phyloP scores from a whole-genome alignment of 2,888 invertebrate species.

The Cephus runcator region DNA sequence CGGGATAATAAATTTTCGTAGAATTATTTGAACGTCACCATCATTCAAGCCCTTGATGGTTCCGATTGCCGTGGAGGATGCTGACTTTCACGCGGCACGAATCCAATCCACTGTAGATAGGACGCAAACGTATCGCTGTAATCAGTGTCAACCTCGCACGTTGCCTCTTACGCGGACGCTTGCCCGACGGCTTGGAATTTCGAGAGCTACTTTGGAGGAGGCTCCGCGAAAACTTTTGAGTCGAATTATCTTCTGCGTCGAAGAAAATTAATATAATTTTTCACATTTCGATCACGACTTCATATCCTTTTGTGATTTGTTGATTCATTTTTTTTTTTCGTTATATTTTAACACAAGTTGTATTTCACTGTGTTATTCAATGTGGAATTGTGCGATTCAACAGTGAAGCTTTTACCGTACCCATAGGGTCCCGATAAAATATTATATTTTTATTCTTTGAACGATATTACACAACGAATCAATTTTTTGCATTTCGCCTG shows the following conservation, averaged over 20 bases:
- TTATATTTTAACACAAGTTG: background rate
- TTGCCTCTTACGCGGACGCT: background rate
- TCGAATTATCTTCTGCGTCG: rapidly evolving
- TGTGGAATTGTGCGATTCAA: background rate
- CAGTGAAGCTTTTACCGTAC: background rate
- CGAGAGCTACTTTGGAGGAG: background rate
- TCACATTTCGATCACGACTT: too few species aligned
- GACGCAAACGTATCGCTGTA: background rate
- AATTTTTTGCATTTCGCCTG: too few species aligned
- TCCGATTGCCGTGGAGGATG: conserved; percentile 21
- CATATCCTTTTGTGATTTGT: too few species aligned
- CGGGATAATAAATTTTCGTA: conserved; percentile 28
- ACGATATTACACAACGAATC: too few species aligned
- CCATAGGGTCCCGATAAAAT: background rate
- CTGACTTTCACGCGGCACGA: background rate
- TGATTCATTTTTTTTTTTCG: background rate
- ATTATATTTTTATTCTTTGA: too few species aligned
- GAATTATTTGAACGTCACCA: conserved; percentile 33
- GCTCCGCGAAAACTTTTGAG: background rate
- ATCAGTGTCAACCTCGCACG: background rate
- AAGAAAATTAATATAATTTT: too few species aligned
- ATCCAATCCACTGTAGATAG: background rate
- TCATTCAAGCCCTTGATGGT: conserved; percentile 23
- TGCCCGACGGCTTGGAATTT: background rate
- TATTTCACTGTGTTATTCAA: background rate